These are phyloP conservation scores for Panthera tigris DNA, from an alignment of 2,113 vertebrate species.

Conservation along the genomic window DNA sequence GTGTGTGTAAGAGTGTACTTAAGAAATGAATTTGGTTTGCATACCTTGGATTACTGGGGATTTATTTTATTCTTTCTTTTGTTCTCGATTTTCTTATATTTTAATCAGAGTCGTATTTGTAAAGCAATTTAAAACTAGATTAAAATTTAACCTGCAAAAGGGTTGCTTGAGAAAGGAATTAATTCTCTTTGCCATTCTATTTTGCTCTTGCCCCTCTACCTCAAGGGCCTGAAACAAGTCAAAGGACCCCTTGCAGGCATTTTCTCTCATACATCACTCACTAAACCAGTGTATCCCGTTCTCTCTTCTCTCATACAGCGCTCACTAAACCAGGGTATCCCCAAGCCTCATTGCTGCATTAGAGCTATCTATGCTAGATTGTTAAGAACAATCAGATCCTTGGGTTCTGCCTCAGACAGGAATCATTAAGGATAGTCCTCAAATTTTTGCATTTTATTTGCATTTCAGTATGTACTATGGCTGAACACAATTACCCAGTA, in stretches of 20 bases:
- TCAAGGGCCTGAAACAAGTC: neutral
- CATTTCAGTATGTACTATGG: neutral
- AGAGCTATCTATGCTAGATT: neutral
- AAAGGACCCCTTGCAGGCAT: neutral
- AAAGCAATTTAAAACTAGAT: conserved; percentile 67
- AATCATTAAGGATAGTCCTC: neutral
- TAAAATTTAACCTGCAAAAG: conserved; percentile 63
- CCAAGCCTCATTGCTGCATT: neutral
- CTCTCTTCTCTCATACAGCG: too few species aligned
- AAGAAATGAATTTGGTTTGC: conserved; percentile 47
- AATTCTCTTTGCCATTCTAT: neutral
- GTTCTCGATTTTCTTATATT: conserved; percentile 55
- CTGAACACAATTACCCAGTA: neutral
- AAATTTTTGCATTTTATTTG: neutral
- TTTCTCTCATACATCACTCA: neutral
- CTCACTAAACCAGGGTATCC: neutral
- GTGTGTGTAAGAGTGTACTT: conserved; percentile 42
- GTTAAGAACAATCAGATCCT: neutral
- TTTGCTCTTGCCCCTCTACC: neutral
- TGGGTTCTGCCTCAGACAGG: neutral
- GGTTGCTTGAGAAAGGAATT: conserved; percentile 40
- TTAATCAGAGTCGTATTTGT: conserved; percentile 60
- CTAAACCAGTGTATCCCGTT: neutral
- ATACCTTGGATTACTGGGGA: conserved; percentile 14
- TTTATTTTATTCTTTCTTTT: conserved; percentile 63